These are phyloP conservation scores for Chrysoperla carnea DNA, from an alignment of 1,140 invertebrate species.

Conservation along the genomic window DNA sequence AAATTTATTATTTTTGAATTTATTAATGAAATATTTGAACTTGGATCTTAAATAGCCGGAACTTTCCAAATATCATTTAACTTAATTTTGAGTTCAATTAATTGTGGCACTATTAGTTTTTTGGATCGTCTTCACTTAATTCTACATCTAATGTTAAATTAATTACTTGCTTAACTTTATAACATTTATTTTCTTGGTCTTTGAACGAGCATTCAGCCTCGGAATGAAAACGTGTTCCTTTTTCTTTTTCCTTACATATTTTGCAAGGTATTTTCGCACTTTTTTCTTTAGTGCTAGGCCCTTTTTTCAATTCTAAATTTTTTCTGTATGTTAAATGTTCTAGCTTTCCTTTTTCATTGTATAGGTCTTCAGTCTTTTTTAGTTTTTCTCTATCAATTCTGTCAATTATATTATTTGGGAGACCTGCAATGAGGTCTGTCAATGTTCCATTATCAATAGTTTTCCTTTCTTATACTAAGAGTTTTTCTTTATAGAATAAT, in stretches of 20 bases:
- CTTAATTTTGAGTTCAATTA: conserved; percentile 1
- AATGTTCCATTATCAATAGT: conserved; percentile 12
- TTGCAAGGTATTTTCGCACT: conserved; percentile 9
- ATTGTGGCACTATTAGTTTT: conserved; percentile 5
- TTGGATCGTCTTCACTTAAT: too few species aligned
- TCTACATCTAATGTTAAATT: too few species aligned
- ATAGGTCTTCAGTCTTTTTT: conserved; percentile 8
- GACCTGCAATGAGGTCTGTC: conserved; percentile 13
- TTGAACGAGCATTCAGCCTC: conserved; percentile 14
- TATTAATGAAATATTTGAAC: not conserved
- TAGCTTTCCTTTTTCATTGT: conserved; percentile 11
- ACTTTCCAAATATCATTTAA: too few species aligned
- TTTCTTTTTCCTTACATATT: conserved; percentile 13
- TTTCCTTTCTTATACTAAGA: conserved; percentile 12
- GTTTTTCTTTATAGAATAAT: too few species aligned
- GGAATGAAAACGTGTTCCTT: conserved; percentile 11
- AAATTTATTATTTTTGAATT: not conserved
- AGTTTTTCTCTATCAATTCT: too few species aligned
- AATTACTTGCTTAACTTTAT: conserved; percentile 3
- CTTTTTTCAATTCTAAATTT: conserved; percentile 7
- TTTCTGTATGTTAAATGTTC: conserved; percentile 14
- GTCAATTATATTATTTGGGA: too few species aligned
- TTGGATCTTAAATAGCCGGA: not conserved
- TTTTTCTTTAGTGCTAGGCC: conserved; percentile 6
- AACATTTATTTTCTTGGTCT: conserved; percentile 7